These are phyloP conservation scores for Drosophila erecta DNA, from an alignment of 1,140 invertebrate species.

Conservation along the genomic window DNA sequence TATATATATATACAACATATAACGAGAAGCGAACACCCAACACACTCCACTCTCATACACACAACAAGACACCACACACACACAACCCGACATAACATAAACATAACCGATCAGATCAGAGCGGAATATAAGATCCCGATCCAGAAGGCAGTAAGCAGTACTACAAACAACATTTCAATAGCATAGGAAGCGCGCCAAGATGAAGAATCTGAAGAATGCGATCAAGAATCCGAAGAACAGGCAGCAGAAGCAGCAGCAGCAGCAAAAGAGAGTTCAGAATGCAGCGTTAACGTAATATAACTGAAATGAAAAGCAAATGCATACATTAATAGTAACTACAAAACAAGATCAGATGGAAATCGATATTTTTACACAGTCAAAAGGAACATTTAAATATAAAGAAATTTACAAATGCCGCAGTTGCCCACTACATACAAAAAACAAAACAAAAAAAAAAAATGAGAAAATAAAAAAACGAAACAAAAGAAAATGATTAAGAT, in stretches of 20 bases:
- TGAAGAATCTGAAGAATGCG: conserved; percentile 34
- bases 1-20: conserved; percentile 76
- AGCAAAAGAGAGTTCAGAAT: conserved; percentile 46
- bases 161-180: conserved; percentile 45
- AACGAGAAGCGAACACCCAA: conserved; percentile 45
- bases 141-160: conserved; percentile 38
- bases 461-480: conserved; percentile 11
- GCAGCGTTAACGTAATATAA: conserved; percentile 56
- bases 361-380: conserved; percentile 81
- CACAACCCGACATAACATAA: conserved; percentile 22
- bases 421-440: conserved; percentile 78
- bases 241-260: conserved; percentile 33
- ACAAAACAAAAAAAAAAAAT: conserved; percentile 19
- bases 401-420: conserved; percentile 82
- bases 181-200: conserved; percentile 57
- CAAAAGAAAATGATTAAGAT: conserved; percentile 42
- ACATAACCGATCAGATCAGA: conserved; percentile 27
- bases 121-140: conserved; percentile 43
- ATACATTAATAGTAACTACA: conserved; percentile 64
- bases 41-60: conserved; percentile 39
- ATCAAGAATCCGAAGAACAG: conserved; percentile 21
- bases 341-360: conserved; percentile 65
- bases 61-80: conserved; percentile 29
- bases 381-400: conserved; percentile 76
- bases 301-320: conserved; percentile 53